These are phyloP conservation scores for Hemicordylus capensis DNA, from an alignment of 2,113 vertebrate species.

Conservation along the genomic window DNA sequence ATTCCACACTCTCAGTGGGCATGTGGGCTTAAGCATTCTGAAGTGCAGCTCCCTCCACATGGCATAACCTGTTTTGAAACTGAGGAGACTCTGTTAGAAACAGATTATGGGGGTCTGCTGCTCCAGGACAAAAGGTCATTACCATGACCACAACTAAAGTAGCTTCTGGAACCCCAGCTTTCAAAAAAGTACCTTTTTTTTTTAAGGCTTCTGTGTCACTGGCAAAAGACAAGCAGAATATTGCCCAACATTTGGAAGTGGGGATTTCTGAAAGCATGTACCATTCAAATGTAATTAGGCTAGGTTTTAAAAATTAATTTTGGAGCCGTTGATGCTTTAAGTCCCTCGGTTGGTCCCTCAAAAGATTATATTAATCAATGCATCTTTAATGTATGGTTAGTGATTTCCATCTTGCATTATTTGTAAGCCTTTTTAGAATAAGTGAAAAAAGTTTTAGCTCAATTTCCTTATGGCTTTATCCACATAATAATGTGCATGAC, in stretches of 20 bases:
- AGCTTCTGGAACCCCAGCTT: background rate
- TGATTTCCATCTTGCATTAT: slow-evolving; percentile 40
- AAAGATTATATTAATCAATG: slow-evolving; percentile 13
- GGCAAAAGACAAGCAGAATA: background rate
- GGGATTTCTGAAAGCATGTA: slow-evolving; percentile 22
- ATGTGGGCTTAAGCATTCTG: background rate
- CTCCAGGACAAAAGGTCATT: background rate
- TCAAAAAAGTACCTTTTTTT: background rate
- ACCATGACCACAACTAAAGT: background rate
- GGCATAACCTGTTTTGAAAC: background rate
- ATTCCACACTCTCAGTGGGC: background rate
- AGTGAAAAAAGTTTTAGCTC: background rate
- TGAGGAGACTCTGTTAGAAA: background rate
- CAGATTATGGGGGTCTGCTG: background rate
- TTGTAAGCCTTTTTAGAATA: slow-evolving; percentile 42
- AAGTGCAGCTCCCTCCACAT: background rate
- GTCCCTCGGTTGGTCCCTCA: background rate
- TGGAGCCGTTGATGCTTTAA: slow-evolving; percentile 4
- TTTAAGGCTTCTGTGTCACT: background rate
- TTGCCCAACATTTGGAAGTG: background rate
- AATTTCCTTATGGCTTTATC: slow-evolving; percentile 42
- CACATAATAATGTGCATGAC: slow-evolving; percentile 42
- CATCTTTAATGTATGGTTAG: slow-evolving; percentile 44
- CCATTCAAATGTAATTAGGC: slow-evolving; percentile 26
- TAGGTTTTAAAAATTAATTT: slow-evolving; percentile 14